Conservation (phyloP, 2,888 invertebrate genomes). For the Nesidiocoris tenuis region DNA sequence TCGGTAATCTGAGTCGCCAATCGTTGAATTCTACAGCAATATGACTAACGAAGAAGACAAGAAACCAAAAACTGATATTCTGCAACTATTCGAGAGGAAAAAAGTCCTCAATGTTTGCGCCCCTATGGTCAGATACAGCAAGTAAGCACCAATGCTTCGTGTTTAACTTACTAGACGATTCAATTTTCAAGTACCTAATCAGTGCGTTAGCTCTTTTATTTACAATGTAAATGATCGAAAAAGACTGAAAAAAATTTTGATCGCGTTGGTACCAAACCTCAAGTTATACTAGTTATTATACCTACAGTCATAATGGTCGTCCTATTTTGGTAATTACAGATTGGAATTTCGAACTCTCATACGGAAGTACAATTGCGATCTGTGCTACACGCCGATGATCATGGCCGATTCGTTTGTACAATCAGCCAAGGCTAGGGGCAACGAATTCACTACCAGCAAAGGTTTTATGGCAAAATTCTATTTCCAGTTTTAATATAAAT, state of each 20-base stretch:
- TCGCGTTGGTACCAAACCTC: no score
- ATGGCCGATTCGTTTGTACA: constrained; percentile 89
- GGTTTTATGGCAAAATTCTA: constrained; percentile 53
- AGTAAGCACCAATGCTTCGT: no score
- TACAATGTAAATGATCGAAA: no score
- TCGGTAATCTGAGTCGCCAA: no score
- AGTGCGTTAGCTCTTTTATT: no score
- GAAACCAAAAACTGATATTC: constrained; percentile 55
- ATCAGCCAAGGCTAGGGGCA: constrained; percentile 79
- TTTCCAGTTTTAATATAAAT: no score
- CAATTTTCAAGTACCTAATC: no score
- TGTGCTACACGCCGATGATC: constrained; percentile 96
- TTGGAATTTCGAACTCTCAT: constrained; percentile 75
- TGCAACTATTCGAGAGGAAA: constrained; percentile 66
- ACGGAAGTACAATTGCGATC: constrained; percentile 77
- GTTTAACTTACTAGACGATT: no score
- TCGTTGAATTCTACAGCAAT: no score
- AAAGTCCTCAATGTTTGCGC: constrained; percentile 78
- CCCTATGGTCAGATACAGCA: constrained; percentile 95
- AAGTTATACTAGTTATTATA: not conserved
- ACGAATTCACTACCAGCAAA: constrained; percentile 74
- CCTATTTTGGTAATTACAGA: constrained; percentile 58
- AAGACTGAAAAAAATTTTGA: not conserved
- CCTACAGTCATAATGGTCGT: no score
- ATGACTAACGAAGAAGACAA: no score